Evolutionary conservation across 2,888 invertebrate genomes (phyloP).

Genomic region (Limenitis camilla): DNA sequence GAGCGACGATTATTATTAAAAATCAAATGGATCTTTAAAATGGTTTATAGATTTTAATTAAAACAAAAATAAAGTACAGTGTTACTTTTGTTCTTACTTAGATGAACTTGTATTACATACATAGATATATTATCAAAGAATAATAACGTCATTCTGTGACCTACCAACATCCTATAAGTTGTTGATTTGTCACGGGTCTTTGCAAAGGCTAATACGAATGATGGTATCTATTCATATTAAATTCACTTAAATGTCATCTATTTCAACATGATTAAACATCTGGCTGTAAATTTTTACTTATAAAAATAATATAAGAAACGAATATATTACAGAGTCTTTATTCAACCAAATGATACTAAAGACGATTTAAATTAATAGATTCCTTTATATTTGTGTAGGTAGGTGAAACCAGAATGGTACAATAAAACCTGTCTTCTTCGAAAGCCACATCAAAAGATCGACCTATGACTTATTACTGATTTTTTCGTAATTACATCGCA

Average conservation of each 20-base stretch:
- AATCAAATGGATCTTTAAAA: no score
- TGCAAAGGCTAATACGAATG: neutral
- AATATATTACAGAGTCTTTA: neutral
- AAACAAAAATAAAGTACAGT: no score
- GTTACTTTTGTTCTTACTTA: neutral
- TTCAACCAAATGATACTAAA: neutral
- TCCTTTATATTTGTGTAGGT: conserved; percentile 4
- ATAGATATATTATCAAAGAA: no score
- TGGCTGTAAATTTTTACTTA: no score
- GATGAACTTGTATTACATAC: neutral
- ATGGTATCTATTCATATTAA: neutral
- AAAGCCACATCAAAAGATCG: conserved; percentile 3
- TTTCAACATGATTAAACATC: neutral
- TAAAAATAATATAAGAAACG: no score
- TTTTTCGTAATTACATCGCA: conserved; percentile 22
- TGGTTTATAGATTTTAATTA: no score
- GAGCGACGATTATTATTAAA: no score
- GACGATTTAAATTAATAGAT: neutral
- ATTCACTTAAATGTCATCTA: neutral
- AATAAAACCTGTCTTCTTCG: conserved; percentile 10
- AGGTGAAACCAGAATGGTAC: conserved; percentile 4
- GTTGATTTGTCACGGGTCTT: conserved; percentile 2
- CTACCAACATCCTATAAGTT: neutral
- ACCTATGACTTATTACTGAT: conserved; percentile 21
- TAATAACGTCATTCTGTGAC: neutral